Percentiles rank a stretch among this genome's conserved stretches.
Evolutionary conservation across 2,113 vertebrate genomes (phyloP).

Genomic region (Dipodomys merriami): DNA sequence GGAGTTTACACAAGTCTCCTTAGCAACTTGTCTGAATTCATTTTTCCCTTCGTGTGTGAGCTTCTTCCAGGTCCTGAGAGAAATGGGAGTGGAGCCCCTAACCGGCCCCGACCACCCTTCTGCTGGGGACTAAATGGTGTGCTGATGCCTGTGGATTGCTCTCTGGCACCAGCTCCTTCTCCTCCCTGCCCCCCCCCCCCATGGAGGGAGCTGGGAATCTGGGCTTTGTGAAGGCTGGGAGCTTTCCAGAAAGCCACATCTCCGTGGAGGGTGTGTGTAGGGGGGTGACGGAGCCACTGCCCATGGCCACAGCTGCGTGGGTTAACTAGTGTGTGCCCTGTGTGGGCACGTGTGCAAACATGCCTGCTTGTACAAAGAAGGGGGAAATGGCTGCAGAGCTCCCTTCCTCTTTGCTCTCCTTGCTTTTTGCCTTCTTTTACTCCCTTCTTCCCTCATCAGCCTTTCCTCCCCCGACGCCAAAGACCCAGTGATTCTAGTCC

Average conservation of each 20-base stretch:
- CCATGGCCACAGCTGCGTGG: constrained; percentile 76
- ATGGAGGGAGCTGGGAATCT: constrained; percentile 50
- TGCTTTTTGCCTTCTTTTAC: background rate
- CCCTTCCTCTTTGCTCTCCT: constrained; percentile 15
- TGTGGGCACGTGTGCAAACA: background rate
- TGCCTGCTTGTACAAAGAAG: background rate
- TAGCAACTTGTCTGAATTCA: constrained; percentile 88
- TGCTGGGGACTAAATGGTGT: constrained; percentile 62
- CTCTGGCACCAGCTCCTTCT: background rate
- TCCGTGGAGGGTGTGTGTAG: constrained; percentile 62
- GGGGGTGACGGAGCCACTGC: constrained; percentile 61
- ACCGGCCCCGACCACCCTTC: constrained; percentile 20
- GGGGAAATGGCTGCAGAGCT: constrained; percentile 5
- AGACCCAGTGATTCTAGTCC: background rate
- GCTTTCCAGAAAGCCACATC: constrained; percentile 82
- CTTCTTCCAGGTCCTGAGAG: constrained; percentile 78
- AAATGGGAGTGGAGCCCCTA: constrained; percentile 72
- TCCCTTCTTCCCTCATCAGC: background rate
- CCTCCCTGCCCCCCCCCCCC: background rate
- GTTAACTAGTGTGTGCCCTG: background rate
- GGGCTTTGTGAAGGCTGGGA: constrained; percentile 80
- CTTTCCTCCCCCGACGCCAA: constrained; percentile 19
- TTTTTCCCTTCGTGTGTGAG: constrained; percentile 66
- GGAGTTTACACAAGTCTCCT: constrained; percentile 88
- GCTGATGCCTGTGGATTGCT: background rate